Conservation (phyloP, 2,113 vertebrate genomes). For the Fregetta grallaria region DNA sequence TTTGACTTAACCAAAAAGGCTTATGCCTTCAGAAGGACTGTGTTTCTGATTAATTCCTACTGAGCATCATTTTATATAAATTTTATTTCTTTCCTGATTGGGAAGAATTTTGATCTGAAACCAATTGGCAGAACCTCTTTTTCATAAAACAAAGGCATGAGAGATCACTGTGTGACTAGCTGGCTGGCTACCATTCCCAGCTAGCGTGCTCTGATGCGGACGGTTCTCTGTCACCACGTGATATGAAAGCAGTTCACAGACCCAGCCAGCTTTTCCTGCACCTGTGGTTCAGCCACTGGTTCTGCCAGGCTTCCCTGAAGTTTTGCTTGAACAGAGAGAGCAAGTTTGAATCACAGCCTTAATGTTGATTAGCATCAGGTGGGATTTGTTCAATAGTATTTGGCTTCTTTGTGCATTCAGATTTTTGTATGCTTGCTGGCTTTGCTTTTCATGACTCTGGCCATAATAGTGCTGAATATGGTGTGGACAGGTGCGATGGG, state of each 20-base stretch:
- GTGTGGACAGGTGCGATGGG: not conserved
- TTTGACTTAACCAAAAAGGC: not conserved
- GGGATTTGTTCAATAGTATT: not conserved
- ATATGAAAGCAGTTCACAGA: not conserved
- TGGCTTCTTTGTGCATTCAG: not conserved
- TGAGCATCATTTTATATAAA: not conserved
- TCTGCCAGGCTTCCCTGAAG: slow-evolving; percentile 24
- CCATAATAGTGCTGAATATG: not conserved
- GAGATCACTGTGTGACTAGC: not conserved
- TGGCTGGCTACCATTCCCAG: not conserved
- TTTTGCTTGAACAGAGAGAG: not conserved
- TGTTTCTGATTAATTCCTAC: not conserved
- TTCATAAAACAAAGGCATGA: not conserved
- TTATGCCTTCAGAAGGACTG: not conserved
- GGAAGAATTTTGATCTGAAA: not conserved
- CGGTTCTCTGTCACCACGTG: not conserved
- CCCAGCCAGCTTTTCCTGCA: not conserved
- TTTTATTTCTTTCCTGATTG: not conserved
- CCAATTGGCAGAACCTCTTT: not conserved
- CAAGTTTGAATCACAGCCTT: not conserved
- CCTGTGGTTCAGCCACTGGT: not conserved
- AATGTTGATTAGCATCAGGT: not conserved
- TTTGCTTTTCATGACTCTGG: not conserved
- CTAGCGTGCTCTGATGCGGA: not conserved
- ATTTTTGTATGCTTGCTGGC: not conserved